A percentile compares a stretch with the other conserved stretches of the same genome.
Conservation (phyloP, 2,113 vertebrate species). For the Syrmaticus mikado region DNA sequence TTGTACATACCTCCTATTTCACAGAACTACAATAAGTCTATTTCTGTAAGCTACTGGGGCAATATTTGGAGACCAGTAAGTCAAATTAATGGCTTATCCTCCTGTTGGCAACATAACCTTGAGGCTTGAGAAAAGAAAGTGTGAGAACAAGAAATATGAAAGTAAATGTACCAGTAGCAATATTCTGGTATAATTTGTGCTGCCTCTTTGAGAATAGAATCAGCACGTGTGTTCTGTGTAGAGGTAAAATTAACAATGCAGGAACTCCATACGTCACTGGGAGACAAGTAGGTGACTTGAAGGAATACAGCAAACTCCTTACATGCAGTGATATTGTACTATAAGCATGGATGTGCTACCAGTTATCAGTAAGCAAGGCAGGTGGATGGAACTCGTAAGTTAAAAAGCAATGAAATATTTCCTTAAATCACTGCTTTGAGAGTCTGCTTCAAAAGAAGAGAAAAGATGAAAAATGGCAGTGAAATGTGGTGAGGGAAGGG, state of each 20-base stretch:
- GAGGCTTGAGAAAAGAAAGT: not conserved
- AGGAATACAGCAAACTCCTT: not conserved
- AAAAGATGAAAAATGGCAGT: not conserved
- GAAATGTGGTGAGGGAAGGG: not conserved
- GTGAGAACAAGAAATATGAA: not conserved
- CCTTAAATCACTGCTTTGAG: not conserved
- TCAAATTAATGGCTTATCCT: not conserved
- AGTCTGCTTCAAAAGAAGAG: not conserved
- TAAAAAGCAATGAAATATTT: not conserved
- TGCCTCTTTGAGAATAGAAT: not conserved
- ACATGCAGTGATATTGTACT: not conserved
- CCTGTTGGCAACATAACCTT: not conserved
- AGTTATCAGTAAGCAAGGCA: not conserved
- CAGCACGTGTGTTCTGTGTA: fast-evolving
- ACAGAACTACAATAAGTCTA: not conserved
- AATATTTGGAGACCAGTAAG: not conserved
- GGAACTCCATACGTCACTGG: not conserved
- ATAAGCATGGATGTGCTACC: not conserved
- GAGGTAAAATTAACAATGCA: not conserved
- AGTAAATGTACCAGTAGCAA: not conserved
- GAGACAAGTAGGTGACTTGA: not conserved
- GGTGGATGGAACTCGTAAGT: not conserved
- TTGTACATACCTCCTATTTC: not conserved
- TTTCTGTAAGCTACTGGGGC: not conserved
- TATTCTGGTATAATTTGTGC: not conserved